Base-by-base conservation (phyloP, 37 sponge, comb jelly and placozoan species). In the Beroe forskalii region DNA sequence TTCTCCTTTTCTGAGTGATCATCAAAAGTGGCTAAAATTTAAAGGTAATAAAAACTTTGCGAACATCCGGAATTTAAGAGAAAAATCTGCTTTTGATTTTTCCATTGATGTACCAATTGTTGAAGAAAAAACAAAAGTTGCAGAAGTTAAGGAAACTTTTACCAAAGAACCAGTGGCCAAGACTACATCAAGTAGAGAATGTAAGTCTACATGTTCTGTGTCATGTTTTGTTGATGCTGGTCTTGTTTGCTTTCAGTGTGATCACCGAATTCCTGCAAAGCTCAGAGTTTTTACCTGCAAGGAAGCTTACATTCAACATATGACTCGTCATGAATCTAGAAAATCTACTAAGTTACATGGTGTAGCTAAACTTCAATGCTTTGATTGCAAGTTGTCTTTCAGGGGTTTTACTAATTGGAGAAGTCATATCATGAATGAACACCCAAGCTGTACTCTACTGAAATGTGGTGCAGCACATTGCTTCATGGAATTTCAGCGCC, bases 401-500 rank as follows among this genome's bases (percentile, higher is more conserved):
- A n/a, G n/a, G n/a, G n/a, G n/a, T 55, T 55, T 55, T 55, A 55
- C 9, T 19, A 55, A 55, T 36, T 69, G 72, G 72, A 69, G 38
- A 36, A 17, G 17, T 36, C 72, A 69, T 69, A 69, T 69, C 6
- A 36, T 1, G 2, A 14, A 2, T 3, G 4, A 9, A 3, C 72
- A 69, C 32, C 39, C 72, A 9, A 27, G 6, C 32, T 69, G 72
- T 69, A 2, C 14, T 19, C 27, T 69, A 32, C 72, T 69, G 38
- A 32, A 69, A 17, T 69, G 72, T 35, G 72, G 32, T 37, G 27
- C 20, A 28, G 25, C 20, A 19, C 28, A 69, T 32, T 69, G 72
- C 38, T 14, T 20, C 4, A 69, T 69, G 72, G 72, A 28, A 35
- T 69, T 69, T 69, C 72, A 69, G 38, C 36, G 72, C 38, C 38